Evolutionary conservation across 2,888 invertebrate genomes (phyloP), one percentile per base, ranked within the genome.

Genomic region (Mythimna pallens): DNA sequence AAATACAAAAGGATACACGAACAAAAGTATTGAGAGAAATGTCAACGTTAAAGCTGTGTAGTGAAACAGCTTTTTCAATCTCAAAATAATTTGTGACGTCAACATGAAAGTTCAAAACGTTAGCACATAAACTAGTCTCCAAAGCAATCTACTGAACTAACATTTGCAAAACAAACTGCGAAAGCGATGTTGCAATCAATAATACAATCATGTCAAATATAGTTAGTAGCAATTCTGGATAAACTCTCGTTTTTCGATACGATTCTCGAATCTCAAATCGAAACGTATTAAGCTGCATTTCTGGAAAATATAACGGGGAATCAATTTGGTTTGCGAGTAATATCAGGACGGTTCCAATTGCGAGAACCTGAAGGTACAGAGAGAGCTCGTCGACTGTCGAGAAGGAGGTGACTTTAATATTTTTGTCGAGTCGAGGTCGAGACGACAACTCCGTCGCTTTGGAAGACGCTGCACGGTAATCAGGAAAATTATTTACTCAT

Each of bases 401-500:
- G 75, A 76, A 74, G 77, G 75, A 75, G 79, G 85, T 58, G 86
- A 87, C 90, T 95, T 94, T 94, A 94, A 95, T 95, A 95, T 94
- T 95, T 95, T 94, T 92, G 92, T 88, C 88, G 91, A 88, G 90
- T 36, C 59, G 61, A 61, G 58, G 90, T 90, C 88, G 90, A 84
- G 88, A 89, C 90, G 89, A 89, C 90, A 89, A 89, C 88, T 82
- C 78, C 69, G 79, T 79, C 88, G 84, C 84, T 86, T 87, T 89
- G 88, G 89, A 87, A 91, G 93, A 93, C 93, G 94, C 85, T 88
- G 92, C 91, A 91, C 94, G 94, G 95, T 95, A 96, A 96, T 95
- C 95, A 96, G 92, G 93, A 92, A 95, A 95, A 95, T 95, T 96
- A 95, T 96, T 96, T 96, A 96, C 96, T 93, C 94, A 95, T 94